Conservation (phyloP, 2,113 vertebrate genomes). For the Passer montanus region DNA sequence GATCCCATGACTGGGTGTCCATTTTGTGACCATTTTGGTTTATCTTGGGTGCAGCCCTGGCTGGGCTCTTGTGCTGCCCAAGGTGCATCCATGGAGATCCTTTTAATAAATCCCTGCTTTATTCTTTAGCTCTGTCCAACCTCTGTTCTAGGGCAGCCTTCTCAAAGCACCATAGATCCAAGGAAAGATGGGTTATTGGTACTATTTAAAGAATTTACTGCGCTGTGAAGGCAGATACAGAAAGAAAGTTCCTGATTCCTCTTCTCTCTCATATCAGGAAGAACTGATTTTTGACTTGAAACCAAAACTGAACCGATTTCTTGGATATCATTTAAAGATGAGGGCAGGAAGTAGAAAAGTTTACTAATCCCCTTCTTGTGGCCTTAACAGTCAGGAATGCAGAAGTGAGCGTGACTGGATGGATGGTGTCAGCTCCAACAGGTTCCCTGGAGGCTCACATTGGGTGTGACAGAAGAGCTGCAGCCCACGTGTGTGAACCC, state of each 20-base stretch:
- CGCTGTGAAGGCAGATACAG: neutral
- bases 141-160: neutral
- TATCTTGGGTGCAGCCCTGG: neutral
- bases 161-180: neutral
- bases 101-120: neutral
- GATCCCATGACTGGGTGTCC: too few species aligned
- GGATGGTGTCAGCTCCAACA: neutral
- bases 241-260: neutral
- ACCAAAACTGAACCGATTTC: neutral
- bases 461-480: neutral
- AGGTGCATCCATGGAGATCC: neutral
- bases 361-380: neutral
- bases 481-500: neutral
- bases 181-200: neutral
- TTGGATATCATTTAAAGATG: neutral
- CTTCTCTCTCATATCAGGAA: neutral
- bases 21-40: neutral
- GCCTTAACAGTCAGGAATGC: neutral
- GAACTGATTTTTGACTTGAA: neutral
- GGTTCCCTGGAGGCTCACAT: neutral
- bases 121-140: fast-evolving
- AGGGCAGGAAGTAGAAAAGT: neutral
- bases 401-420: neutral
- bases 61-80: neutral
- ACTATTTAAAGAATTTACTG: neutral